These are phyloP conservation scores for Schlechtendalia chinensis DNA, from an alignment of 1,140 invertebrate genomes.

Conservation along the genomic window DNA sequence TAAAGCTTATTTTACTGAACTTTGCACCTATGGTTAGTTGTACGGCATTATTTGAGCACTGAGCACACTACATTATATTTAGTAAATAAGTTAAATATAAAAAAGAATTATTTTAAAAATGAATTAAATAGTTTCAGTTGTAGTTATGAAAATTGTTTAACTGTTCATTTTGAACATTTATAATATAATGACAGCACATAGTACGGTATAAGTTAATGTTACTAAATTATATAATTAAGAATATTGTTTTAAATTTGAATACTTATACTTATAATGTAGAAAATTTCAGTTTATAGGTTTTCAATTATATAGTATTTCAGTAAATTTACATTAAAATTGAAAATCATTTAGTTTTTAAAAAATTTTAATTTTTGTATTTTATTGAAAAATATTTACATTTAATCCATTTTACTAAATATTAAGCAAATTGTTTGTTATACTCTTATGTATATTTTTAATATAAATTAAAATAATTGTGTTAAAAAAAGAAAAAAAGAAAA, in stretches of 20 bases:
- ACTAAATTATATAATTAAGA: no score
- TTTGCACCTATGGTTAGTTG: constrained; percentile 13
- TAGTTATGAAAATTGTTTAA: background rate
- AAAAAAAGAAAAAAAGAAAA: no score
- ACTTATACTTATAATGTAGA: no score
- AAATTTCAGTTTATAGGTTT: background rate
- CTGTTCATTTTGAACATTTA: background rate
- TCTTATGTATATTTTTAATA: no score
- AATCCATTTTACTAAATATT: no score
- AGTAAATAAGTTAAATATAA: constrained; percentile 12
- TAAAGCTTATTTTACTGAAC: constrained; percentile 25
- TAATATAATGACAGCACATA: background rate
- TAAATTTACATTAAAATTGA: background rate
- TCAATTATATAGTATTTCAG: no score
- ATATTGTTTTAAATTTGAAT: no score
- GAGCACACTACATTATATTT: background rate
- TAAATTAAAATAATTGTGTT: no score
- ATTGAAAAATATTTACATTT: no score
- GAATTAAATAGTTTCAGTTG: background rate
- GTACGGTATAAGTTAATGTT: no score
- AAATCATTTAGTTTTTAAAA: background rate
- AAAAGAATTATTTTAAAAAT: background rate
- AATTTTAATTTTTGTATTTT: background rate
- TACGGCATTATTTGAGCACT: constrained; percentile 29
- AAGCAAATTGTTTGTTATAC: no score